These are phyloP conservation scores for Hipparchia semele DNA, from an alignment of 2,888 invertebrate genomes.

Conservation along the genomic window DNA sequence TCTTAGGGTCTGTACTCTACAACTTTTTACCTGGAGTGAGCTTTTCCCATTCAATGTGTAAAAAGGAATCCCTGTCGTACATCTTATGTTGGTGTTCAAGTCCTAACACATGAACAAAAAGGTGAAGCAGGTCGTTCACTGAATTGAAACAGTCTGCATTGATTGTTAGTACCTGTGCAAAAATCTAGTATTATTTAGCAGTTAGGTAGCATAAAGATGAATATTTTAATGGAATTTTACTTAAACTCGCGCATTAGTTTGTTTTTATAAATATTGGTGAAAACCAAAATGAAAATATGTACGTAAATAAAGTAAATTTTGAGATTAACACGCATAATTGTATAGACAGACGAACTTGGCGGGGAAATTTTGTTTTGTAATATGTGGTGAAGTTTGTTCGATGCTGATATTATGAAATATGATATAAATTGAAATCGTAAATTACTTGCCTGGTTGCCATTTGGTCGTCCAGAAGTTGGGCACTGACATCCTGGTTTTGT, in stretches of 20 bases:
- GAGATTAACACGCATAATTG: too few species aligned
- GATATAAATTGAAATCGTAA: neutral
- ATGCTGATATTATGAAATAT: too few species aligned
- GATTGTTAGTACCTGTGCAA: conserved; percentile 56
- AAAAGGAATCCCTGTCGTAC: conserved; percentile 67
- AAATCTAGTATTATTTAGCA: neutral
- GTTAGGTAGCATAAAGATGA: too few species aligned
- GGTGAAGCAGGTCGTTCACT: conserved; percentile 69
- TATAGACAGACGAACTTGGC: too few species aligned
- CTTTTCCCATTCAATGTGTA: conserved; percentile 67
- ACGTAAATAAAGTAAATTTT: too few species aligned
- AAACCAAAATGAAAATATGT: too few species aligned
- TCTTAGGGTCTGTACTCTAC: neutral
- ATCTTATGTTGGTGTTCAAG: conserved; percentile 77
- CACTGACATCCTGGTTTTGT: conserved; percentile 60
- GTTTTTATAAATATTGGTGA: too few species aligned
- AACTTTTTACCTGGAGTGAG: conserved; percentile 58
- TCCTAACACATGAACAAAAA: conserved; percentile 70
- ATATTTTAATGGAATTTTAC: too few species aligned
- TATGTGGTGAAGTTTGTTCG: too few species aligned
- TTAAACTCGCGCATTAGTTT: too few species aligned
- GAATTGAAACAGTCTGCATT: conserved; percentile 73
- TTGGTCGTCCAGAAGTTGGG: conserved; percentile 57
- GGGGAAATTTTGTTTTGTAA: too few species aligned
- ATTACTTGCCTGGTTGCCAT: conserved; percentile 49